Base-by-base conservation (phyloP, 2,797 vertebrate genomes). In the Pangasius larnaudii region DNA sequence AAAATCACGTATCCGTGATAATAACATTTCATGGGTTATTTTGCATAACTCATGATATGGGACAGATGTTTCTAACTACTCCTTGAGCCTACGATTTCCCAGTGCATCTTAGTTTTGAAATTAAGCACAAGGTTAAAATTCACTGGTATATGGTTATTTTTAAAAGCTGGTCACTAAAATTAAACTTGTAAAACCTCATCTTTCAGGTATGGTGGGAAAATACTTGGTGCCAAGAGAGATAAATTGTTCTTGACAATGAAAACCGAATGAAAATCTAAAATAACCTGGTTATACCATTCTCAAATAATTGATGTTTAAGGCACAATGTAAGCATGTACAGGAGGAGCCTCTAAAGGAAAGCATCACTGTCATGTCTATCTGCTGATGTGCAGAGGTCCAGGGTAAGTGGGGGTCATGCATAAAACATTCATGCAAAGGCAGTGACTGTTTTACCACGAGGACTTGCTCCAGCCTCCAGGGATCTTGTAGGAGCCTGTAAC, bases 331-430 rank as follows among this genome's bases (percentile, higher is more conserved):
- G 46, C 46, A 77, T 87, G 59, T 67, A 51, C 72, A 39, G 49
- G 49, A 58, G 49, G 61, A 27, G 4, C 5, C 79, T 84, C 3
- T 77, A 79, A 85, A 24, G 61, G 42, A 27, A 56, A 22, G 39
- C 65, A 77, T 85, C 67, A 83, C 13, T n/a, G 71, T 86, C 84
- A 89, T 85, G 51, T 74, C 56, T 80, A 51, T 85, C 63, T 65
- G 82, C 16, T 84, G 85, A 63, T 87, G 83, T 86, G 69, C 82
- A 75, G 39, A 36, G 51, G 78, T 86, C 77, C 63, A 82, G 46
- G 61, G 56, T 46, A 49, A 88, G 84, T 63, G 7, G 27, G 71
- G 86, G 90, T 87, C 89, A 87, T 79, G 82, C 86, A 87, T 89
- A 81, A 84, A 89, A 89, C 85, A 88, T 85, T 87, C 42, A 90